phyloP scores from a whole-genome alignment of 2,888 invertebrate genomes.

The Eurytoma californica region DNA sequence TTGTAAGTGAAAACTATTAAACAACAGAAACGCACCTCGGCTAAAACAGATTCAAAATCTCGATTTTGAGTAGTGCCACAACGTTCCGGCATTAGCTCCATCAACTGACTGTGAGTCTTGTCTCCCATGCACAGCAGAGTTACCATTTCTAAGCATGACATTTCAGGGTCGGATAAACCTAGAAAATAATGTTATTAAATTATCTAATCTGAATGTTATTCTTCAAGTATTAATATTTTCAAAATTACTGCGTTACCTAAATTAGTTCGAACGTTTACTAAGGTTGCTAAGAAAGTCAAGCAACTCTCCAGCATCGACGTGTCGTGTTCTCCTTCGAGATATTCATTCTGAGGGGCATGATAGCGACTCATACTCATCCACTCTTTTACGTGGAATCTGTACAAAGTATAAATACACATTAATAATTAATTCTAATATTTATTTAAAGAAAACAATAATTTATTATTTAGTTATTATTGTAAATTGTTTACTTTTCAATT shows the following conservation, averaged over 20 bases:
- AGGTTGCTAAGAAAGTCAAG: conserved; percentile 91
- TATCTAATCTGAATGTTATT: too few relatives aligned
- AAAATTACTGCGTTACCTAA: conserved; percentile 78
- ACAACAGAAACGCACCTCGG: conserved; percentile 78
- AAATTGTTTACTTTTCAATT: conserved; percentile 83
- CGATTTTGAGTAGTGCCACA: conserved; percentile 93
- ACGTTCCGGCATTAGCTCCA: conserved; percentile 96
- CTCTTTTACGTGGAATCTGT: conserved; percentile 89
- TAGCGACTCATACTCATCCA: conserved; percentile 88
- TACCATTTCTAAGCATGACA: conserved; percentile 92
- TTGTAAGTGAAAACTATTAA: background rate
- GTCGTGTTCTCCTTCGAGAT: conserved; percentile 87
- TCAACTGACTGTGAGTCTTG: conserved; percentile 95
- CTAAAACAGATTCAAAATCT: conserved; percentile 90
- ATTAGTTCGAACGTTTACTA: conserved; percentile 92
- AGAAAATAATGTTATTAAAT: conserved; percentile 17
- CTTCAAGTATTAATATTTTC: background rate
- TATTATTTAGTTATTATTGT: conserved; percentile 62
- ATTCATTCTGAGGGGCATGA: conserved; percentile 79
- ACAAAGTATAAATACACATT: conserved; percentile 41
- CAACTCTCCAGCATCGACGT: conserved; percentile 94
- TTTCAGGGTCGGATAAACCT: conserved; percentile 80
- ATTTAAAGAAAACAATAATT: conserved; percentile 10
- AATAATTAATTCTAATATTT: background rate
- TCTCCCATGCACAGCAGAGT: conserved; percentile 94